Base-by-base conservation (phyloP, 2,113 vertebrate species). In the Macquaria ambigua region DNA sequence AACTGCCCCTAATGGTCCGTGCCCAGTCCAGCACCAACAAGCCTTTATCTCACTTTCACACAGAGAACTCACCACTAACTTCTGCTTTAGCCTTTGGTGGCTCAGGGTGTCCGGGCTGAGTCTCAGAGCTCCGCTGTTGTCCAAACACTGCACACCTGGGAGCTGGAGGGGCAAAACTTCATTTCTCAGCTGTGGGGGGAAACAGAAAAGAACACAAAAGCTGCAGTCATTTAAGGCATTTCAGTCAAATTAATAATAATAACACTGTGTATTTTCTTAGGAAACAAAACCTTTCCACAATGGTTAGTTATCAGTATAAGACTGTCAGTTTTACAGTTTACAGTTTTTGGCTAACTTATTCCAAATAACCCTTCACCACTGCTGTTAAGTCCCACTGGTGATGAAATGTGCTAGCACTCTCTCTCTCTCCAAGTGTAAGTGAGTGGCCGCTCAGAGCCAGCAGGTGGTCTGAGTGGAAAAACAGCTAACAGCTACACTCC, bases 61-160 rank as follows among this genome's bases (percentile, higher is more conserved):
- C 50, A 21, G 52, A 58, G n/a, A 11, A 95, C 97, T 97, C 92
- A 97, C 97, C 91, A 85, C 88, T 79, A 93, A 80, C 76, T 76
- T 92, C 87, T 95, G 86, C 14, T 71, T 93, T 25, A 64, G 91
- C 86, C 78, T 74, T 11, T 93, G 89, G 74, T 85, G 92, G 52
- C 77, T 94, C 75, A 90, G 76, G 67, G 88, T 83, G 46, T 94
- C 89, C 46, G 90, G 93, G 94, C 91, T 34, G 39, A 90, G 93
- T 61, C 81, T 55, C 2, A 89, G 81, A 64, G 88, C 53, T 75
- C 80, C 77, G 0, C 76, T 85, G 68, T 94, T 85, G 34, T 94
- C 93, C 92, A 89, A 86, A 76, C 12, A 25, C 77, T 90, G 68
- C 74, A 79, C 83, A 41, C 86, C 84, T 71, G 83, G 74, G 71